Conservation (phyloP, 2,113 vertebrate genomes). For the Callipepla squamata region DNA sequence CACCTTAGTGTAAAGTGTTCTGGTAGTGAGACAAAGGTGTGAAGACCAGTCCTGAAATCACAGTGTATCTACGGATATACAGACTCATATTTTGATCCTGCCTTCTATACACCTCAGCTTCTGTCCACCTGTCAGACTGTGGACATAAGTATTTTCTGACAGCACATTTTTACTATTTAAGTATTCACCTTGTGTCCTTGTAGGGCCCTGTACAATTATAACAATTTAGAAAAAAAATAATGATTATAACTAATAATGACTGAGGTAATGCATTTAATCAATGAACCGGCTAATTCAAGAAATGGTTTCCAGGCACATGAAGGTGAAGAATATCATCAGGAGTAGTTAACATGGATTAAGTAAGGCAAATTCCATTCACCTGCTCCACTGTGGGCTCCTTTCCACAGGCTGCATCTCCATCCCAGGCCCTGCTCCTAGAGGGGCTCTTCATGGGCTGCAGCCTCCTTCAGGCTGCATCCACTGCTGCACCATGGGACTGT, state of each 20-base stretch:
- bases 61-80: neutral
- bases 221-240: accelerated
- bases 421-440: neutral
- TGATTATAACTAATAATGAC: neutral
- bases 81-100: neutral
- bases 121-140: neutral
- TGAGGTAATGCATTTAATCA: neutral
- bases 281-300: neutral
- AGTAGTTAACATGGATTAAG: neutral
- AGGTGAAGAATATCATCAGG: neutral
- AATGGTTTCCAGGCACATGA: neutral
- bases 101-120: neutral
- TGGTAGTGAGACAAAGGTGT: neutral
- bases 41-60: neutral
- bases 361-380: neutral
- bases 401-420: neutral
- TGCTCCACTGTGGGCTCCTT: neutral
- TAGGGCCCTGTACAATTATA: neutral
- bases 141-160: neutral
- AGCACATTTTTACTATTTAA: neutral
- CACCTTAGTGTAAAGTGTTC: neutral
- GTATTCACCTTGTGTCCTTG: neutral
- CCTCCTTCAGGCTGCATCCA: neutral
- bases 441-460: neutral
- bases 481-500: neutral